phyloP scores from a whole-genome alignment of 2,113 vertebrate species.

The Sapayoa aenigma region DNA sequence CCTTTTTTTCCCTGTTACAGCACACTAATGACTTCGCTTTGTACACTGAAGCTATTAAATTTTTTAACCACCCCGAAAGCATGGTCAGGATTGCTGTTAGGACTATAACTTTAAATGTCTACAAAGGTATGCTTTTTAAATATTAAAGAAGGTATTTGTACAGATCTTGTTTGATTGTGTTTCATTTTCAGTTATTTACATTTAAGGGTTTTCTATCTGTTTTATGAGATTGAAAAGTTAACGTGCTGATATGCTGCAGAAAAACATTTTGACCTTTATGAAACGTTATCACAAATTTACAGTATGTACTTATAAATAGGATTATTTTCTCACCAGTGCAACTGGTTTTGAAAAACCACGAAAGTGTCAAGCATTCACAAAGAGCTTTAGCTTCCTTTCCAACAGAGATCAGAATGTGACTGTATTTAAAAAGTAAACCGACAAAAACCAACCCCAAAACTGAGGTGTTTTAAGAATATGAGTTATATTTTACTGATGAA shows the following conservation, averaged over 20 bases:
- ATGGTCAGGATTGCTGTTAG: slow-evolving; percentile 99
- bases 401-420: background rate
- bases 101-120: slow-evolving; percentile 98
- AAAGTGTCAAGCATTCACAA: background rate
- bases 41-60: slow-evolving; percentile 99
- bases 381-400: background rate
- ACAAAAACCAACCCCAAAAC: background rate
- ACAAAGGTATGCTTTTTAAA: slow-evolving; percentile 87
- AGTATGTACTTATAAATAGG: background rate
- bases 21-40: slow-evolving; percentile 99
- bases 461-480: background rate
- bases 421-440: background rate
- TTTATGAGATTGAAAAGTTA: background rate
- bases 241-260: background rate
- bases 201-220: background rate
- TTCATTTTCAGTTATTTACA: background rate
- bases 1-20: slow-evolving; percentile 76
- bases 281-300: background rate
- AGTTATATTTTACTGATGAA: background rate
- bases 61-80: slow-evolving; percentile 99
- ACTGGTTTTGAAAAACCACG: background rate
- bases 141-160: background rate
- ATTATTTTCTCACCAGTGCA: background rate
- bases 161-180: background rate
- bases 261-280: background rate